Conservation (phyloP, 2,888 invertebrate species). For the Atrina japonica region DNA sequence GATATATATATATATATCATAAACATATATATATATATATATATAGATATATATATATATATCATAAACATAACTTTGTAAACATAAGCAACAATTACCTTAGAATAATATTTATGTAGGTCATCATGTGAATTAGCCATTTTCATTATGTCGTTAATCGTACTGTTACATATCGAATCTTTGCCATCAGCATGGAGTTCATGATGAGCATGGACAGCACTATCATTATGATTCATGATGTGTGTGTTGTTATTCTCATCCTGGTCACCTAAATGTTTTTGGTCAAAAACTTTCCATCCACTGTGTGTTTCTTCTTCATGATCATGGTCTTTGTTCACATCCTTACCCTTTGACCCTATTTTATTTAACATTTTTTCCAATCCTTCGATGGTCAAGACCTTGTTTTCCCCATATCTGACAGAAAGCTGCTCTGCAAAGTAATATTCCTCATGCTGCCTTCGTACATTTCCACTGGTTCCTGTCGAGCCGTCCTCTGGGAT, state of each 20-base stretch:
- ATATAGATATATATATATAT: too few relatives aligned
- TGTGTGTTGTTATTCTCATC: neutral
- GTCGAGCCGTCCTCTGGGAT: too few relatives aligned
- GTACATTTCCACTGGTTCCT: too few relatives aligned
- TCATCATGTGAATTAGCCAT: too few relatives aligned
- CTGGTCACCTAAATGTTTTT: neutral
- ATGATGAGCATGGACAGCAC: conserved; percentile 5
- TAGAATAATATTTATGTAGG: too few relatives aligned
- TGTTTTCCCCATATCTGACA: conserved; percentile 17
- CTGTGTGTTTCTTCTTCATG: neutral
- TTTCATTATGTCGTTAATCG: too few relatives aligned
- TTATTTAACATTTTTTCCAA: neutral
- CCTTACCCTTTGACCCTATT: too few relatives aligned
- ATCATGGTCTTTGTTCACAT: neutral
- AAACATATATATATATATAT: too few relatives aligned
- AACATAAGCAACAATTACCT: too few relatives aligned
- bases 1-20: too few relatives aligned
- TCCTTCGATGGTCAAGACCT: neutral
- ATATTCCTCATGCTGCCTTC: too few relatives aligned
- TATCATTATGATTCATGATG: neutral
- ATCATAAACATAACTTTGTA: too few relatives aligned
- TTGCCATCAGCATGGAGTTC: neutral
- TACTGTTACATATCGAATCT: neutral
- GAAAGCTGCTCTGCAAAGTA: conserved; percentile 1
- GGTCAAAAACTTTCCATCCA: neutral